Base-by-base conservation (phyloP, 2,888 invertebrate genomes). In the Panorpa germanica region DNA sequence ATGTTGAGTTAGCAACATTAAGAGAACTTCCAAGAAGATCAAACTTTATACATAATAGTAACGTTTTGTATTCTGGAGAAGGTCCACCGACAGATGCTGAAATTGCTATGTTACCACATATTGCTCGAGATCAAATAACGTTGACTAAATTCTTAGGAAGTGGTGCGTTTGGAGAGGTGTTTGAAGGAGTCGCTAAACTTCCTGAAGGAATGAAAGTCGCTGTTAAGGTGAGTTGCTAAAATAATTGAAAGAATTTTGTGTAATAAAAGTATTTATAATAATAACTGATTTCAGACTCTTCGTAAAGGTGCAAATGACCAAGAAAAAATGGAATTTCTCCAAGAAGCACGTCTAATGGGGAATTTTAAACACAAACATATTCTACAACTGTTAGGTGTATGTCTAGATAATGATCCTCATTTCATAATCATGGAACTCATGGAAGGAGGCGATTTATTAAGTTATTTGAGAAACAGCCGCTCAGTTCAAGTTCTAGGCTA, bases 291-390 rank as follows among this genome's bases (percentile, higher is more conserved):
- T 3, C 48, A 86, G 78, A 91, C 88, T 1, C 59, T 96, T 29
- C 67, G 88, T 25, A 88, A 93, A 54, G 88, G 86, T 11, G 88
- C 91, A 4, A 77, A 77, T 1, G 78, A 82, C 31, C 77, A 78
- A 44, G 88, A 91, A 48, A 86, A 86, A 49, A 70, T 72, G 2
- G 93, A 95, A 52, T 93, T 98, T 46, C 57, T 96, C 8, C 90
- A 95, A 54, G 96, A 98, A 57, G 96, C 96, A 0, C 78, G 88
- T 40, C 55, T 96, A 25, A 95, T 98, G 93, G 85, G 86, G 31
- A 91, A 95, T 49, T 95, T 98, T 51, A 83, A 85, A 41, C 95
- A 98, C 49, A 81, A 90, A 35, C 91, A 98, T 47, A 95, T 98
- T 32, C 60, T 98, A 15, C 69, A 83, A 37, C 61, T 96, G 17